Evolutionary conservation across 2,797 vertebrate genomes (phyloP).

Genomic region (Triplophysa yarkandensis): DNA sequence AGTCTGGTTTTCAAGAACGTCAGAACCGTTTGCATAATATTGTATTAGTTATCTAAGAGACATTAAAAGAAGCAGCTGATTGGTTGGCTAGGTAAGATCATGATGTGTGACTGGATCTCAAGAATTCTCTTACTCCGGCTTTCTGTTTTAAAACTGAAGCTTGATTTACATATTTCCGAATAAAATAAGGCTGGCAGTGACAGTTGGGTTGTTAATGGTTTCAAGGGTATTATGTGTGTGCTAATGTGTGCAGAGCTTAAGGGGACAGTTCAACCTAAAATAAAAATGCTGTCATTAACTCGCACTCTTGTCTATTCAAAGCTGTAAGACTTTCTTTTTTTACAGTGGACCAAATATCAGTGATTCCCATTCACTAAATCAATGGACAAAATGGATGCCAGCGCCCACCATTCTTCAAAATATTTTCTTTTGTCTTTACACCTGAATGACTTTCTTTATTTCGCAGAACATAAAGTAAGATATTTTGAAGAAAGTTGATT

Average conservation of each 20-base stretch:
- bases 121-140: background rate
- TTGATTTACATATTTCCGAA: background rate
- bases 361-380: too few relatives aligned
- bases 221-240: background rate
- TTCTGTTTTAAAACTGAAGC: background rate
- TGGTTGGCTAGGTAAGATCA: constrained; percentile 15
- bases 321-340: too few relatives aligned
- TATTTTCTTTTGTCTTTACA: too few relatives aligned
- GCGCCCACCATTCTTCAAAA: too few relatives aligned
- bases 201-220: background rate
- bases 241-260: background rate
- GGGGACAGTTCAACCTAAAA: too few relatives aligned
- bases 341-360: too few relatives aligned
- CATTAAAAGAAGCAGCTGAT: background rate
- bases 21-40: constrained; percentile 12
- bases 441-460: too few relatives aligned
- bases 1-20: constrained; percentile 3
- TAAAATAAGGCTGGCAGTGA: background rate
- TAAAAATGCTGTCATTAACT: too few relatives aligned
- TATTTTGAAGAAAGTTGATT: too few relatives aligned
- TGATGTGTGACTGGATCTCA: background rate
- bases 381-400: too few relatives aligned
- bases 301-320: too few relatives aligned
- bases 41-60: background rate
- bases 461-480: too few relatives aligned